Conservation (phyloP, 2,113 vertebrate genomes). For the Anolis carolinensis region DNA sequence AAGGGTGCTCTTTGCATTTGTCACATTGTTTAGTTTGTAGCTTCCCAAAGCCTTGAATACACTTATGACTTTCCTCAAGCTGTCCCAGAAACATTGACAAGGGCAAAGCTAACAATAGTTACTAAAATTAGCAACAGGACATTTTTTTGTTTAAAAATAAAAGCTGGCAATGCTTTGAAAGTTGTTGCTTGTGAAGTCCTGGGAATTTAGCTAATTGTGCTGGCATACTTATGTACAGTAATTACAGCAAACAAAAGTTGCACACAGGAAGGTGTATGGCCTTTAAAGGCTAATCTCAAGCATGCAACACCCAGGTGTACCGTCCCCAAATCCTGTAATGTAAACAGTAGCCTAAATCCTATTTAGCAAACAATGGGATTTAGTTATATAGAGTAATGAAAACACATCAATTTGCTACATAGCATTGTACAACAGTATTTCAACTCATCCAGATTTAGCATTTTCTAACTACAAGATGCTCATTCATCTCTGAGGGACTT, state of each 20-base stretch:
- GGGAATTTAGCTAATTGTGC: slow-evolving; percentile 26
- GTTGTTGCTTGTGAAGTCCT: not conserved
- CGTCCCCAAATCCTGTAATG: slow-evolving; percentile 18
- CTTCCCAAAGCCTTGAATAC: not conserved
- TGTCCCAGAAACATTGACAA: not conserved
- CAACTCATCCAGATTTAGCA: not conserved
- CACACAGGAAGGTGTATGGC: slow-evolving; percentile 10
- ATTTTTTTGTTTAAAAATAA: slow-evolving; percentile 12
- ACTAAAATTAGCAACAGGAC: not conserved
- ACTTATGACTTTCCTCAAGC: not conserved
- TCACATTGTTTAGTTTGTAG: not conserved
- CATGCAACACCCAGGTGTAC: slow-evolving; percentile 30
- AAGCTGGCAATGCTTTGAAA: not conserved
- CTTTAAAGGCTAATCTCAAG: slow-evolving; percentile 4
- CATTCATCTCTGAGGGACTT: not conserved
- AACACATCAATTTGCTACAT: not conserved
- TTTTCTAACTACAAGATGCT: not conserved
- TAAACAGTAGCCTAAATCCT: not conserved
- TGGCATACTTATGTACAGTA: slow-evolving; percentile 23
- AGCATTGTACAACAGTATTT: not conserved
- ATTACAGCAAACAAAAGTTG: slow-evolving; percentile 32
- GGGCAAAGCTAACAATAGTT: not conserved
- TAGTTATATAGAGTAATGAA: not conserved
- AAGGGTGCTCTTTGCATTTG: not conserved
- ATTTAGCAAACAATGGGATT: not conserved